Evolutionary conservation across 2,888 invertebrate species (phyloP).

Genomic region (Sabellastarte sp.): DNA sequence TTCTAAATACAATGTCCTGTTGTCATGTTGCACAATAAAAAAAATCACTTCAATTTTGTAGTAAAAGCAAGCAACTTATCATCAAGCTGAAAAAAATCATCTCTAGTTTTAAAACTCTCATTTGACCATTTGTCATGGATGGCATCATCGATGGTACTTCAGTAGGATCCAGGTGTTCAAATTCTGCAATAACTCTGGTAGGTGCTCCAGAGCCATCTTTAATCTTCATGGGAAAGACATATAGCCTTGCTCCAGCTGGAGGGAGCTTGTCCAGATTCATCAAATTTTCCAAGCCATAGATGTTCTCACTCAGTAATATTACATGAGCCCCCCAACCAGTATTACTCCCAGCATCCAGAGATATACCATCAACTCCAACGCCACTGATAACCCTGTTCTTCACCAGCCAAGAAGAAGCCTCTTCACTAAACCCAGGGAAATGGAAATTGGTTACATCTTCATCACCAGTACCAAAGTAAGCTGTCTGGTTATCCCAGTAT

Average conservation of each 20-base stretch:
- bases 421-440: slow-evolving; percentile 8
- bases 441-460: slow-evolving; percentile 4
- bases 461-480: background rate
- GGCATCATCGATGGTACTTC: too few species aligned
- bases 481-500: background rate
- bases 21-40: too few species aligned
- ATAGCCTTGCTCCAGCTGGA: slow-evolving; percentile 3
- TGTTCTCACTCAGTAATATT: background rate
- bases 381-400: background rate
- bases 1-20: too few species aligned
- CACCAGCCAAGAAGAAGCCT: slow-evolving; percentile 2
- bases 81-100: too few species aligned
- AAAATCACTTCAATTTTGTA: too few species aligned
- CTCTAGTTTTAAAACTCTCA: too few species aligned
- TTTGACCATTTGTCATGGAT: too few species aligned
- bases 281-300: slow-evolving; percentile 2
- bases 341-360: background rate
- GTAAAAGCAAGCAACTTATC: too few species aligned
- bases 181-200: background rate
- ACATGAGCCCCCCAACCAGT: background rate
- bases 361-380: background rate
- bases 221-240: slow-evolving; percentile 3
- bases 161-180: too few species aligned
- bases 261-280: background rate
- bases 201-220: background rate